Evolutionary conservation across 1,140 invertebrate species (phyloP).

Genomic region (Zaprionus tsacasi): DNA sequence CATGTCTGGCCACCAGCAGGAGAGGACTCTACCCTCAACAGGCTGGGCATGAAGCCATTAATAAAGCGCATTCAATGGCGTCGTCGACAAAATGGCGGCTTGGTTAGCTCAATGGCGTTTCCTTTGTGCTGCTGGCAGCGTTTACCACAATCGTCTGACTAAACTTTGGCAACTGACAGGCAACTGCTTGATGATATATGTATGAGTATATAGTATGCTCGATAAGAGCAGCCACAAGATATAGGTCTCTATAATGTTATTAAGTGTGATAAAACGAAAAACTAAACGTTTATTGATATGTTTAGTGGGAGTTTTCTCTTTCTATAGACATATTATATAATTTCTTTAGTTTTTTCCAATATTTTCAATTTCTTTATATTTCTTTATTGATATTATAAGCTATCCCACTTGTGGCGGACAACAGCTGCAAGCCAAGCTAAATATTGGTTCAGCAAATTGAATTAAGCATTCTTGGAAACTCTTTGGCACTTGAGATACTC

Average conservation of each 20-base stretch:
- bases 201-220: neutral
- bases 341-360: neutral
- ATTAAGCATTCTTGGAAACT: conserved; percentile 53
- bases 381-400: neutral
- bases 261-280: too few relatives aligned
- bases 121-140: conserved; percentile 27
- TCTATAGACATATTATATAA: too few relatives aligned
- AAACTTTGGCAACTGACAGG: conserved; percentile 33
- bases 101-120: conserved; percentile 9
- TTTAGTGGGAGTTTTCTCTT: too few relatives aligned
- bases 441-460: conserved; percentile 61
- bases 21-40: conserved; percentile 12
- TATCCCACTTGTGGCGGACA: neutral
- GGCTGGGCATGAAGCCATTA: conserved; percentile 64
- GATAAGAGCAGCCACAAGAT: conserved; percentile 11
- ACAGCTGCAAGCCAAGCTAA: conserved; percentile 26
- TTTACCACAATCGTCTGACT: conserved; percentile 23
- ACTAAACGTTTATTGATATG: too few relatives aligned
- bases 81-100: conserved; percentile 24
- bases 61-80: conserved; percentile 75
- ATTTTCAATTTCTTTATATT: neutral
- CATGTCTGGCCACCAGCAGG: neutral
- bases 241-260: conserved; percentile 1
- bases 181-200: conserved; percentile 22
- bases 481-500: conserved; percentile 7